A percentile compares a stretch with the other conserved stretches of the same genome.
These are phyloP conservation scores for Drepana falcataria DNA, from an alignment of 2,888 invertebrate species.

Conservation along the genomic window DNA sequence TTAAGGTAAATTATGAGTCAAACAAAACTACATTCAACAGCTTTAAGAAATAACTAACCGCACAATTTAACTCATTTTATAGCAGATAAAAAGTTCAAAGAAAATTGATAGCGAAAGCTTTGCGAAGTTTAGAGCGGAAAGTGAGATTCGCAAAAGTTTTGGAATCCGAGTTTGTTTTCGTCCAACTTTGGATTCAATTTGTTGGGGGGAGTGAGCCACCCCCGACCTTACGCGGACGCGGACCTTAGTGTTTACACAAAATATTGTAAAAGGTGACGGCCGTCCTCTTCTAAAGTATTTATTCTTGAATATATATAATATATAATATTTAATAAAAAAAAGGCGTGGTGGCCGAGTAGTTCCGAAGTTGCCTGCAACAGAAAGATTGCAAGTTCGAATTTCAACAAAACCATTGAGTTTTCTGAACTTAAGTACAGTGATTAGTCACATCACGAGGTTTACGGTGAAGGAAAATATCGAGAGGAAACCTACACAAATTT, in stretches of 20 bases:
- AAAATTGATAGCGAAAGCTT: conserved; percentile 56
- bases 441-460: no score
- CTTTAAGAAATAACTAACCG: conserved; percentile 5
- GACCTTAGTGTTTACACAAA: conserved; percentile 33
- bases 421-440: no score
- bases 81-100: conserved; percentile 27
- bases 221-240: conserved; percentile 21
- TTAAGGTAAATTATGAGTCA: no score
- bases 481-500: no score
- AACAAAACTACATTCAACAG: neutral
- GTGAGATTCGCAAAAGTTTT: conserved; percentile 69
- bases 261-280: conserved; percentile 18
- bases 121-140: conserved; percentile 62
- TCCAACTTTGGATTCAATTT: conserved; percentile 67
- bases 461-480: no score
- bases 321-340: no score
- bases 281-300: neutral
- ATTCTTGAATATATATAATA: no score
- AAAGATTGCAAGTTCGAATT: no score
- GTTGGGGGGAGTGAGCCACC: conserved; percentile 34
- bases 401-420: no score
- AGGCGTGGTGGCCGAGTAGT: no score
- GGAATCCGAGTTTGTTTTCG: conserved; percentile 62
- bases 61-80: conserved; percentile 11
- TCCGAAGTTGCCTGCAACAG: no score